Conservation (phyloP, 2,888 invertebrate species). For the Electrophaes corylata region DNA sequence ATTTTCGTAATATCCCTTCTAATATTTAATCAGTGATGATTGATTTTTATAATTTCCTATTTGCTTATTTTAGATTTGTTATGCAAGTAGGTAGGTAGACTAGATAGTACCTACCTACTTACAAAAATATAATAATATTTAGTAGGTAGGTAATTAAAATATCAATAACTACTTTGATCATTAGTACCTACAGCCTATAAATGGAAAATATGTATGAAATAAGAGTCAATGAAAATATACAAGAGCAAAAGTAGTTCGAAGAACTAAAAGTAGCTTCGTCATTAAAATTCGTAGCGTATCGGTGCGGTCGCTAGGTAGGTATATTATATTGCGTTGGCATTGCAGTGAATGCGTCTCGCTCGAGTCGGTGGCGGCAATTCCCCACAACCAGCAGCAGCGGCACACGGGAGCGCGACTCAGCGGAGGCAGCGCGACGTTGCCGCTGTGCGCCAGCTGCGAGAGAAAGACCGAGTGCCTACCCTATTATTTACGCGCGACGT, state of each 20-base stretch:
- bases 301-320: constrained; percentile 68
- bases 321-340: constrained; percentile 74
- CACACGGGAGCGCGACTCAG: constrained; percentile 52
- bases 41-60: not conserved
- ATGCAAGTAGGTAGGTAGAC: not conserved
- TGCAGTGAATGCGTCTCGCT: constrained; percentile 69
- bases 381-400: constrained; percentile 51
- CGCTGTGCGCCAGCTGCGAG: constrained; percentile 82
- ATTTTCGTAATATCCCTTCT: constrained; percentile 50
- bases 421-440: constrained; percentile 78
- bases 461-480: constrained; percentile 83
- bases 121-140: no score
- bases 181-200: no score
- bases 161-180: no score
- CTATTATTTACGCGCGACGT: constrained; percentile 84
- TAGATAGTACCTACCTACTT: no score
- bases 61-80: not conserved
- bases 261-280: constrained; percentile 56
- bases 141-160: no score
- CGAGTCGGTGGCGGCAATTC: constrained; percentile 59
- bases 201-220: no score
- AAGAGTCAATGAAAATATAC: constrained; percentile 20
- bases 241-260: constrained; percentile 41
- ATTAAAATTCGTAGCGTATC: constrained; percentile 60
- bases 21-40: not conserved